Base-by-base conservation (phyloP, 64 coral and sea anemone species). In the Pocillopora damicornis region DNA sequence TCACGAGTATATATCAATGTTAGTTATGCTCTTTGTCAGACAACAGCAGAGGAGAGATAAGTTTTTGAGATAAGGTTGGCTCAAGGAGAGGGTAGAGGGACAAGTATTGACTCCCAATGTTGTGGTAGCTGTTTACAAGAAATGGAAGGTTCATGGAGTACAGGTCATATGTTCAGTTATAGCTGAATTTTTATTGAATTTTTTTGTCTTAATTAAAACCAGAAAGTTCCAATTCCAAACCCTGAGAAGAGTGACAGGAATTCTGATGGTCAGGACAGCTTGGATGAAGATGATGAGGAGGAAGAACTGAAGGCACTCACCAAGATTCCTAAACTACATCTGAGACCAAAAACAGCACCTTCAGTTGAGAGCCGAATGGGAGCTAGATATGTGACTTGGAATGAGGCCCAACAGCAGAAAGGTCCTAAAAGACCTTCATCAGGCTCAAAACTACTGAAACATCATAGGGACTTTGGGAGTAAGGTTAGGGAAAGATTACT, bases 361-460 rank as follows among this genome's bases (percentile, higher is more conserved):
- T 63, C 94, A 15, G 61, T 97, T 35, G 94, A 96, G 80, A 65
- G 63, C 13, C 75, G 76, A 58, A 90, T 71, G 57, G 94, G 94
- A 51, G 91, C 88, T 9, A 82, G 94, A 58, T 97, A 97, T 88
- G 94, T 97, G 61, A 97, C 94, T 67, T 97, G 94, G 94, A 97
- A 97, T 88, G 91, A 97, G 57, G 91, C 69, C 15, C 82, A 90
- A 15, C 57, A 78, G 1, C 74, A 66, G 59, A 82, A 88, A 38
- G 65, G 71, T 57, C 37, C 62, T 13, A 89, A 88, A 87, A 69
- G 82, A 58, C 82, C 90, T 51, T 37, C 25, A 1, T 92, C 90
- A 67, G 90, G 37, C 45, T 56, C 81, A 10, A 85, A 85, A 42
- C 36, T 42, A 85, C 13, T 22, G 5, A 85, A 73, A 58, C 15